Conservation (phyloP, 2,113 vertebrate species). For the Nestor notabilis region DNA sequence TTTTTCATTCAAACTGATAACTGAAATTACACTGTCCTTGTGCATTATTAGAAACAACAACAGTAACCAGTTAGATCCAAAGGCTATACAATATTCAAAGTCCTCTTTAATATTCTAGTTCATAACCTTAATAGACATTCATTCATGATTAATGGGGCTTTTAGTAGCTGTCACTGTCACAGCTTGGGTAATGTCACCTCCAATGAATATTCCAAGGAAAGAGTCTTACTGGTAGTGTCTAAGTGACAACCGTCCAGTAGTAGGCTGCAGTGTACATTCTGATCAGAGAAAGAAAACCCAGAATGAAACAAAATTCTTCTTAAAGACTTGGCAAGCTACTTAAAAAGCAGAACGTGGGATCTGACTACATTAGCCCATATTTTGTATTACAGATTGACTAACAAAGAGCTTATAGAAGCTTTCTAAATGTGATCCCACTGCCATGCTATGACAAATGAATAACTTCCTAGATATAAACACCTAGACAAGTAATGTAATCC, state of each 20-base stretch:
- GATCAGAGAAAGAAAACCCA: not conserved
- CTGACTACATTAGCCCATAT: not conserved
- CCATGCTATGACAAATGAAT: not conserved
- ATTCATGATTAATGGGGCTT: constrained; percentile 26
- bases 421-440: not conserved
- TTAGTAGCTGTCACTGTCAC: constrained; percentile 6
- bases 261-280: not conserved
- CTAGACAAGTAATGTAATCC: not conserved
- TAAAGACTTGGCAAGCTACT: not conserved
- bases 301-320: not conserved
- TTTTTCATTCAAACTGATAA: constrained; percentile 34
- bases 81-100: not conserved
- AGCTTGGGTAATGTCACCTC: not conserved
- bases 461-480: not conserved
- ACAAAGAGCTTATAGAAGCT: not conserved
- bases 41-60: constrained; percentile 36
- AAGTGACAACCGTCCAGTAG: not conserved
- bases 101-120: constrained; percentile 4
- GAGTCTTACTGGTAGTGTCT: not conserved
- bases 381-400: not conserved
- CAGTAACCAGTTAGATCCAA: not conserved
- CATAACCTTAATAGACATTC: constrained; percentile 23
- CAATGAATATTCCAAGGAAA: not conserved
- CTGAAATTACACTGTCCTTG: not conserved
- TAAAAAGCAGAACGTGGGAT: not conserved